These are phyloP conservation scores for Ceratosolen fusciceps DNA, from an alignment of 1,140 invertebrate species.

Conservation along the genomic window DNA sequence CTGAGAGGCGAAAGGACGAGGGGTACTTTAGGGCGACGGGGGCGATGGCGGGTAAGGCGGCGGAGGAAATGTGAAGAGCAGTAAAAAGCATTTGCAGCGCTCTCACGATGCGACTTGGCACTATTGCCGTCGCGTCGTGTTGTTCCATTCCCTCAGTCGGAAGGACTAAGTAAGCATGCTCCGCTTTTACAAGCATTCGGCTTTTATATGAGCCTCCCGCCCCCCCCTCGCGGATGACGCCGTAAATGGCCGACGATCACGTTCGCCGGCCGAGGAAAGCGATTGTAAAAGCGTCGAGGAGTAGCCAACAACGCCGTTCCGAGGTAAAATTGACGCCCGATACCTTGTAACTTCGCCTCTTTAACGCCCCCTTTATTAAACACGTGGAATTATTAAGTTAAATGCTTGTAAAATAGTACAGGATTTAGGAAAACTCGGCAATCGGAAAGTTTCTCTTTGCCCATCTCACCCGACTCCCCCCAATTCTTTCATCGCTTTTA, in stretches of 20 bases:
- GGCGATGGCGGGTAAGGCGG: too few species aligned
- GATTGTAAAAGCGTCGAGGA: not conserved
- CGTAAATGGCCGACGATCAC: not conserved
- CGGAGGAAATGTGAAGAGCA: not conserved
- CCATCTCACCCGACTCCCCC: too few species aligned
- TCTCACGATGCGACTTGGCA: not conserved
- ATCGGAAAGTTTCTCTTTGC: not conserved
- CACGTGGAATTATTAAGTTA: not conserved
- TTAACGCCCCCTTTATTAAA: not conserved
- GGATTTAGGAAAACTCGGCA: too few species aligned
- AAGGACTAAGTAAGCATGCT: constrained; percentile 10
- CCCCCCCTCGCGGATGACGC: not conserved
- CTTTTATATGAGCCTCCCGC: not conserved
- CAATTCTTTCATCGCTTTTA: too few species aligned
- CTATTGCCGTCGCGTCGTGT: not conserved
- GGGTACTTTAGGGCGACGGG: constrained; percentile 6
- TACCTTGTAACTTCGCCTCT: not conserved
- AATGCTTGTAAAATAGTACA: not conserved
- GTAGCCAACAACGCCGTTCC: not conserved
- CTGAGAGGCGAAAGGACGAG: not conserved
- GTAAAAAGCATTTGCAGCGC: constrained; percentile 34
- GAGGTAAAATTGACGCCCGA: not conserved
- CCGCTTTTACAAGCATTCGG: constrained; percentile 24
- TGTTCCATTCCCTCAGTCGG: not conserved
- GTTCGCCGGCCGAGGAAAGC: not conserved